Conservation (phyloP, 1,140 invertebrate species). For the Neodiprion lecontei region DNA sequence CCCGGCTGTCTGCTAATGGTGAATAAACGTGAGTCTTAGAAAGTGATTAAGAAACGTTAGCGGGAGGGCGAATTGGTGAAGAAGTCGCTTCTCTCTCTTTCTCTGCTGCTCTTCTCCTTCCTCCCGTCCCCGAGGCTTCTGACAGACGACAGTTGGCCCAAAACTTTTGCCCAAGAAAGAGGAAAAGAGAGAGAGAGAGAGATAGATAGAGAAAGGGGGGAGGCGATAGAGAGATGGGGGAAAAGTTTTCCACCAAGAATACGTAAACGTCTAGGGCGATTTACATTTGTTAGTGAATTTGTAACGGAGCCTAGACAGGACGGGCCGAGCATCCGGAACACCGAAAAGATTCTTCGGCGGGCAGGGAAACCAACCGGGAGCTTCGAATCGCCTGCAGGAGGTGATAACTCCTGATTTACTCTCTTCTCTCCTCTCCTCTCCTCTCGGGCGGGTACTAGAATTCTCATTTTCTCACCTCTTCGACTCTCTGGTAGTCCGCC, state of each 20-base stretch:
- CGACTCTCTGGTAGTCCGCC: no score
- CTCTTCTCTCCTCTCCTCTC: constrained; percentile 26
- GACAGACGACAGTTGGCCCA: constrained; percentile 5
- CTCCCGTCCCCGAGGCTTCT: neutral
- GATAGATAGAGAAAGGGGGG: no score
- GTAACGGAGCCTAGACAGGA: constrained; percentile 47
- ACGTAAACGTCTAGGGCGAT: constrained; percentile 34
- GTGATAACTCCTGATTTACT: constrained; percentile 55
- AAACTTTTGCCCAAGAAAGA: neutral
- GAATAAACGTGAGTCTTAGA: constrained; percentile 5
- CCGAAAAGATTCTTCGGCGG: constrained; percentile 14
- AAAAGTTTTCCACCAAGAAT: neutral
- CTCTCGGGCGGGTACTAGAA: constrained; percentile 18
- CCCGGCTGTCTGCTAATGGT: neutral
- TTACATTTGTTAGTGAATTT: constrained; percentile 55
- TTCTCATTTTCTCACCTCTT: constrained; percentile 49
- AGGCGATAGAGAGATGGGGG: no score
- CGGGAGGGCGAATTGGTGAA: neutral
- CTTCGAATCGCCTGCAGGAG: constrained; percentile 38
- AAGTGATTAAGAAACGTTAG: constrained; percentile 7
- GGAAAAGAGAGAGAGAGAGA: no score
- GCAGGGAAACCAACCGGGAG: constrained; percentile 23
- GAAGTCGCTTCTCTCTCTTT: neutral
- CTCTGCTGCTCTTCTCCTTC: neutral
- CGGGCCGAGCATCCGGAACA: neutral